phyloP scores from a whole-genome alignment of 2,113 vertebrate genomes.

The Steatornis caripensis region DNA sequence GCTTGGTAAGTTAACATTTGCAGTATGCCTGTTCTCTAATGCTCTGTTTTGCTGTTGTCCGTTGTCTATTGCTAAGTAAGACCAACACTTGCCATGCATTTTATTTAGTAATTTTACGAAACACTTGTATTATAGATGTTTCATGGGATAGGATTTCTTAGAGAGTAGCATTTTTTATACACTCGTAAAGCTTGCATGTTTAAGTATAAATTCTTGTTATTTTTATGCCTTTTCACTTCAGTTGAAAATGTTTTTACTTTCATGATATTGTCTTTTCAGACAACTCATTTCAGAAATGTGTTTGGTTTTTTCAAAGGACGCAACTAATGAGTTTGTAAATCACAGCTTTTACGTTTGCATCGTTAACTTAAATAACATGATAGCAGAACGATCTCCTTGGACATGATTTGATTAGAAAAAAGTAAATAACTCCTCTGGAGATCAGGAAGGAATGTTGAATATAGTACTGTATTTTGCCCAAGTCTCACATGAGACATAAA shows the following conservation, averaged over 20 bases:
- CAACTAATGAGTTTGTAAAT: not conserved
- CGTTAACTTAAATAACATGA: not conserved
- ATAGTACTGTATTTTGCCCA: not conserved
- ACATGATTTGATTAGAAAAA: not conserved
- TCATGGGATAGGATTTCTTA: not conserved
- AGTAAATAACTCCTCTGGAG: not conserved
- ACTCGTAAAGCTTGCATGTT: not conserved
- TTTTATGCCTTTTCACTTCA: not conserved
- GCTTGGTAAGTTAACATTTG: slow-evolving; percentile 79
- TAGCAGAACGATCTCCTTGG: not conserved
- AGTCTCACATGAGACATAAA: not conserved
- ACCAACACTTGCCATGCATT: not conserved
- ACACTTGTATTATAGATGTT: not conserved
- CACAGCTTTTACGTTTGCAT: not conserved
- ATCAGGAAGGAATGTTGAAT: not conserved
- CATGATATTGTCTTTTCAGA: not conserved
- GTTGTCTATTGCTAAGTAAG: not conserved
- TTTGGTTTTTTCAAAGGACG: not conserved
- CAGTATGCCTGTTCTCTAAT: accelerated
- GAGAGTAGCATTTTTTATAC: not conserved
- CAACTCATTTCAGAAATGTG: not conserved
- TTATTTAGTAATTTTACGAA: not conserved
- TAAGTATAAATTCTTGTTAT: not conserved
- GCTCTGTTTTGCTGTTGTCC: not conserved
- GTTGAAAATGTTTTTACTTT: not conserved